Conservation (phyloP, 2,888 invertebrate genomes). For the Dasysyrphus albostriatus region DNA sequence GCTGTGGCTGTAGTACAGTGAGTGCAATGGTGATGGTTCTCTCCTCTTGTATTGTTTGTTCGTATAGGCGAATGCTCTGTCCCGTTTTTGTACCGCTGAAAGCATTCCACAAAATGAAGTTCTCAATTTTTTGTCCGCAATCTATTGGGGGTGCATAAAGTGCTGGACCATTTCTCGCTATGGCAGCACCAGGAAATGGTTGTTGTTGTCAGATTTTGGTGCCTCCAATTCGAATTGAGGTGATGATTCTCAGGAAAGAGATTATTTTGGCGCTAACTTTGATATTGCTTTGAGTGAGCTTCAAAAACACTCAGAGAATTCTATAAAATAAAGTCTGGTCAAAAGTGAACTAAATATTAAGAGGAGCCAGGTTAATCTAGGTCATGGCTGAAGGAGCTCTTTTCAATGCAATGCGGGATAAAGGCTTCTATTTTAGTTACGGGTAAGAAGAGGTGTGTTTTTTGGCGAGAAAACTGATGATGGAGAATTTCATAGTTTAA, state of each 20-base stretch:
- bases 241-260: neutral
- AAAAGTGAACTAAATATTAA: neutral
- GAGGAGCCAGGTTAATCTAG: constrained; percentile 39
- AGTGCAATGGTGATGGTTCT: constrained; percentile 45
- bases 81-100: constrained; percentile 52
- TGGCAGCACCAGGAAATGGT: neutral
- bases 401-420: neutral
- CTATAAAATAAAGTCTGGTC: neutral
- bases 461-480: constrained; percentile 21
- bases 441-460: constrained; percentile 18
- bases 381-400: constrained; percentile 27
- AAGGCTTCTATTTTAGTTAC: neutral
- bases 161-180: constrained; percentile 16
- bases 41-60: constrained; percentile 52
- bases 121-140: constrained; percentile 76
- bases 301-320: constrained; percentile 23
- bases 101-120: constrained; percentile 73
- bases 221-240: neutral
- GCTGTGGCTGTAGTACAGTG: neutral
- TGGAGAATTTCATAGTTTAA: constrained; percentile 25
- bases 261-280: constrained; percentile 9
- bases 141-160: constrained; percentile 66
- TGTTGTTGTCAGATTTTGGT: neutral
- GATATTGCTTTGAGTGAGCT: constrained; percentile 24
- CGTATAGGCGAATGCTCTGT: neutral